A percentile compares a stretch with the other conserved stretches of the same genome.
Conservation (phyloP, 2,113 vertebrate genomes). For the Pelusios castaneus region DNA sequence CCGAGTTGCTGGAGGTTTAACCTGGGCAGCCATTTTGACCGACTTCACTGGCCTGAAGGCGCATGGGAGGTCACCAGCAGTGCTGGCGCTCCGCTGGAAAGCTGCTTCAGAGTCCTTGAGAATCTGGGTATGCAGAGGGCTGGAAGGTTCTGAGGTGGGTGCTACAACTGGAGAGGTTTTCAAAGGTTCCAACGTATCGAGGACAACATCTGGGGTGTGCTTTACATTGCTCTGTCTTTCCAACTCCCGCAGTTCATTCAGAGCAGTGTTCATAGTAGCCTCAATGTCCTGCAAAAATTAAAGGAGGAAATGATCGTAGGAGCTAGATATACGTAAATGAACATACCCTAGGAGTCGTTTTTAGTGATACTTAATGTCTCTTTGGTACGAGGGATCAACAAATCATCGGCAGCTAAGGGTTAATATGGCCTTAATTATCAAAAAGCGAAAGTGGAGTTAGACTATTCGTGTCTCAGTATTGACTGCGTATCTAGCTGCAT, state of each 20-base stretch:
- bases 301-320: not conserved
- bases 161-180: constrained; percentile 83
- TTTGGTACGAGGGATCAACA: not conserved
- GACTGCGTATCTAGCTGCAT: accelerated
- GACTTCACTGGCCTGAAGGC: constrained; percentile 90
- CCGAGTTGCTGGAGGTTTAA: constrained; percentile 91
- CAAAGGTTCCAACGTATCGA: constrained; percentile 96
- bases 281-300: constrained; percentile 87
- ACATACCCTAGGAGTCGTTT: accelerated
- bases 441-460: not conserved
- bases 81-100: constrained; percentile 95
- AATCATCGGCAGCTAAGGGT: accelerated
- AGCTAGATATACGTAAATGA: accelerated
- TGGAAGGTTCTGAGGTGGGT: constrained; percentile 94
- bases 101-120: constrained; percentile 85
- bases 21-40: constrained; percentile 78
- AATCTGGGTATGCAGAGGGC: constrained; percentile 94
- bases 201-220: constrained; percentile 93
- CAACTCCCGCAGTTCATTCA: constrained; percentile 92
- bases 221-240: constrained; percentile 92
- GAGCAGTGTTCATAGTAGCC: constrained; percentile 89
- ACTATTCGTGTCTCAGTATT: not conserved
- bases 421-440: not conserved
- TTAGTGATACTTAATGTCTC: not conserved
- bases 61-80: constrained; percentile 92